These are phyloP conservation scores for Anguilla megastoma DNA, from an alignment of 2,797 vertebrate genomes.

Conservation along the genomic window DNA sequence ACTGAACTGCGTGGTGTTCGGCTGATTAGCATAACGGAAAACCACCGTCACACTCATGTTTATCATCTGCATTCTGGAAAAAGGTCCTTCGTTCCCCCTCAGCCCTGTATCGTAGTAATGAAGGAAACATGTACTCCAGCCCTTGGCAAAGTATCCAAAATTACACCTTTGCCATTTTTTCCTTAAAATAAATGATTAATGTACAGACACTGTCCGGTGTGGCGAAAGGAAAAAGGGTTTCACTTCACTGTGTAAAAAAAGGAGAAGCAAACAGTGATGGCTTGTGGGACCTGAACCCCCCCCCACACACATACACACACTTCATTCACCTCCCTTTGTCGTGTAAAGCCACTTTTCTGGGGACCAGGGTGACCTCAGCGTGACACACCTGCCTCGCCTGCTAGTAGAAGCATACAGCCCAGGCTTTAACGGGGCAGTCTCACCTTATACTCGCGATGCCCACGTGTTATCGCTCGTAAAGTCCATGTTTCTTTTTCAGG, in stretches of 20 bases:
- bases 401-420: not conserved
- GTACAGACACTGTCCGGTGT: not conserved
- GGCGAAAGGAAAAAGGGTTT: not conserved
- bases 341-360: conserved; percentile 5
- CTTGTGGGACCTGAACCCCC: not conserved
- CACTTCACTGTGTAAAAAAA: not conserved
- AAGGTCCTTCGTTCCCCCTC: not conserved
- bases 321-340: not conserved
- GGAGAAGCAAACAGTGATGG: not conserved
- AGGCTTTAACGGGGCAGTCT: not conserved
- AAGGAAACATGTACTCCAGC: not conserved
- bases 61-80: not conserved
- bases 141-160: not conserved
- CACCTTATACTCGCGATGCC: not conserved
- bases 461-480: not conserved
- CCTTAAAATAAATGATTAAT: not conserved
- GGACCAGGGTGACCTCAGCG: not conserved
- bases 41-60: not conserved
- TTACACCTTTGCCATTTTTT: not conserved
- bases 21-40: not conserved
- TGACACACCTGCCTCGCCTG: not conserved
- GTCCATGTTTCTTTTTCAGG: not conserved
- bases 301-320: not conserved
- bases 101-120: not conserved
- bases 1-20: not conserved